Percentiles rank a stretch among this genome's conserved stretches.
These are phyloP conservation scores for Ceraclea dissimilis DNA, from an alignment of 2,888 invertebrate genomes.

Conservation along the genomic window DNA sequence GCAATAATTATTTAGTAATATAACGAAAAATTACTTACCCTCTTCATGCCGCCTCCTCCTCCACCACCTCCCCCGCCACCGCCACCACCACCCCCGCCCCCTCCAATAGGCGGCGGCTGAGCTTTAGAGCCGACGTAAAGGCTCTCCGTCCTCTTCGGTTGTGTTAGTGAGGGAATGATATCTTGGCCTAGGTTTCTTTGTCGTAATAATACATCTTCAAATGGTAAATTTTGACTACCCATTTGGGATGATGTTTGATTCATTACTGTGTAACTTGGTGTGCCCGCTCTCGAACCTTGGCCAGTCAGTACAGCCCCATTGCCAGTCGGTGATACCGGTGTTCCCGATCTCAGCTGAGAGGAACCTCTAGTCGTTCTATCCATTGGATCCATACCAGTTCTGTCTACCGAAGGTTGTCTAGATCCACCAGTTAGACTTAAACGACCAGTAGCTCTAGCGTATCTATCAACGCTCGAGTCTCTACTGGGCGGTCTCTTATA, in stretches of 20 bases:
- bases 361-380: constrained; percentile 42
- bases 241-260: constrained; percentile 38
- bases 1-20: too few relatives aligned
- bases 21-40: constrained; percentile 29
- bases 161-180: constrained; percentile 78
- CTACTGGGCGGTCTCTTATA: constrained; percentile 87
- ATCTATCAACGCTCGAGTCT: constrained; percentile 79
- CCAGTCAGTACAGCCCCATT: constrained; percentile 62
- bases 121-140: constrained; percentile 58
- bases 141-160: constrained; percentile 88
- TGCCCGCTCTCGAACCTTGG: constrained; percentile 48
- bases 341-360: constrained; percentile 37
- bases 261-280: constrained; percentile 44
- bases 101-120: constrained; percentile 42
- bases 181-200: constrained; percentile 81
- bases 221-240: constrained; percentile 51
- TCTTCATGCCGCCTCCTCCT: constrained; percentile 30
- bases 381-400: constrained; percentile 40
- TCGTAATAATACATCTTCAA: constrained; percentile 75
- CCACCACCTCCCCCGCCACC: constrained; percentile 36
- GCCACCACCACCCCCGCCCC: constrained; percentile 38
- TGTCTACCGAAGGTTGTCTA: constrained; percentile 73
- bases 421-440: constrained; percentile 51
- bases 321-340: constrained; percentile 42
- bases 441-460: constrained; percentile 60